These are phyloP conservation scores for Halichoeres trimaculatus DNA, from an alignment of 2,113 vertebrate species.

Conservation along the genomic window DNA sequence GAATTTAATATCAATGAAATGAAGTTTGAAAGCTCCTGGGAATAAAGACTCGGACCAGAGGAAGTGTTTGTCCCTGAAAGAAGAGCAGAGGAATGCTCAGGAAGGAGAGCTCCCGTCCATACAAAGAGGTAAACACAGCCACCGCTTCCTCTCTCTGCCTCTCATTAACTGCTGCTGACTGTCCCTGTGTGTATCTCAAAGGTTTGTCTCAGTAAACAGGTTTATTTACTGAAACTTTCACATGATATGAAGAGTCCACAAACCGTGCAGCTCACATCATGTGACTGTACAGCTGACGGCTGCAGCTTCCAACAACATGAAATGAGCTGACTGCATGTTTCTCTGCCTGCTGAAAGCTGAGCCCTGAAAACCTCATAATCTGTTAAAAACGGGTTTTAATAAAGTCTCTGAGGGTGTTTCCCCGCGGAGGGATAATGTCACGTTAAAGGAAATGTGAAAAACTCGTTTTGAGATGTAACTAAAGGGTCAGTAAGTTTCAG, in stretches of 20 bases:
- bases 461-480: too few relatives aligned
- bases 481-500: too few relatives aligned
- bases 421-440: too few relatives aligned
- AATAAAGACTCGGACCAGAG: not conserved
- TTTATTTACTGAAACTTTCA: not conserved
- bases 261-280: constrained; percentile 22
- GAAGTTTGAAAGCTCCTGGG: not conserved
- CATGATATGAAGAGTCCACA: not conserved
- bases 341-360: too few relatives aligned
- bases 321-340: constrained; percentile 34
- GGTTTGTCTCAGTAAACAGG: not conserved
- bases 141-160: accelerated
- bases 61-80: not conserved
- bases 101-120: constrained; percentile 82
- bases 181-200: not conserved
- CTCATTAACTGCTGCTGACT: too few relatives aligned
- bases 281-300: constrained; percentile 55
- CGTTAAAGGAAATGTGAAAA: too few relatives aligned
- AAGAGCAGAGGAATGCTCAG: constrained; percentile 81
- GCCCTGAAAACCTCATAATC: not conserved
- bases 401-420: too few relatives aligned
- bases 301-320: constrained; percentile 7
- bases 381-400: not conserved
- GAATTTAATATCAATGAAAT: not conserved
- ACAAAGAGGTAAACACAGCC: constrained; percentile 86